Evolutionary conservation across 2,113 vertebrate species (phyloP), one percentile per base, ranked within the genome.

Genomic region (Lagopus muta): DNA sequence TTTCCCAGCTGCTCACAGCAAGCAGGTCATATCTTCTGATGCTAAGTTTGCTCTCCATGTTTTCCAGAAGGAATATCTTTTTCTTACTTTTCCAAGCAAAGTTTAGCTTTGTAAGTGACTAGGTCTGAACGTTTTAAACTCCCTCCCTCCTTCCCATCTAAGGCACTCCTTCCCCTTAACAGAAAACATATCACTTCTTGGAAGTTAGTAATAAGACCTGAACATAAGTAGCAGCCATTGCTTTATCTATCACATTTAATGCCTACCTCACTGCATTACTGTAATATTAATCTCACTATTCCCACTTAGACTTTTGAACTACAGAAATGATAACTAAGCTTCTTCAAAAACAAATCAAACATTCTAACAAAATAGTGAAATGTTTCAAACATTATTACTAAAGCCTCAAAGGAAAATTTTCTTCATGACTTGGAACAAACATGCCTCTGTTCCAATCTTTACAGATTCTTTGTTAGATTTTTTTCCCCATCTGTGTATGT

Each of bases 151-250:
- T 45, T 0, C 0, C 9, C 2, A 9, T 65, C 21, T 54, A 60
- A 34, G 42, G 13, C 4, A 0, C 0, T 12, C 3, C 1, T 40
- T 12, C 5, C 5, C 2, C 9, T 8, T 60, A 91, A 75, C 4
- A 61, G 58, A 72, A 91, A 90, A 16, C 3, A 7, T 62, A 17
- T 2, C 4, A 2, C 4, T 55, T 75, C 28, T n/a, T 73, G 13
- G n/a, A 62, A 62, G 19, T 57, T 57, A 50, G 7, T n/a, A 62
- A 30, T 17, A 28, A 70, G 12, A 65, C 3, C 5, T 38, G 25
- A 69, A 30, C 3, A 4, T 47, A 76, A 80, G 24, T 42, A 48
- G 12, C 5, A 54, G 55, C 6, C 4, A 10, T 6, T 0, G 3
- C 67, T 61, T 36, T 52, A 80, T 21, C n/a, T 79, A 7, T 70